Percentiles rank a stretch among this genome's conserved stretches.
Evolutionary conservation across 2,888 invertebrate species (phyloP).

Genomic region (Exephanes ischioxanthus): DNA sequence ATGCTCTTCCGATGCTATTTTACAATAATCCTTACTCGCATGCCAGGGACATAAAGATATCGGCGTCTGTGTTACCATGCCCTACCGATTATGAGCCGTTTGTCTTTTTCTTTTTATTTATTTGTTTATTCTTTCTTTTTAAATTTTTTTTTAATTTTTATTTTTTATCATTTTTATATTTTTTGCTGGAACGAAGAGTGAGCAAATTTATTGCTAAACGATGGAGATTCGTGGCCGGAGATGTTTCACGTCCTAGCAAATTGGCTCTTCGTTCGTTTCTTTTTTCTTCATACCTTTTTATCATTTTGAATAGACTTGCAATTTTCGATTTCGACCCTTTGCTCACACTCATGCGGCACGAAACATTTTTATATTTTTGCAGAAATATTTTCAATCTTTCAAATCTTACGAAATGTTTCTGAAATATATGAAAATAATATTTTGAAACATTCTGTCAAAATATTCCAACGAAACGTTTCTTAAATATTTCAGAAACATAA

Average conservation of each 20-base stretch:
- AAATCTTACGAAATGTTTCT: too few relatives aligned
- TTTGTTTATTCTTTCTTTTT: constrained; percentile 1
- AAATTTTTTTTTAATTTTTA: background rate
- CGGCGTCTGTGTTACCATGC: constrained; percentile 51
- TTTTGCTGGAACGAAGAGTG: constrained; percentile 60
- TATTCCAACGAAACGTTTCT: too few relatives aligned
- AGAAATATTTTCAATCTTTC: too few relatives aligned
- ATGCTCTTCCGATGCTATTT: constrained; percentile 77
- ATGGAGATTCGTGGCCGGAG: constrained; percentile 64
- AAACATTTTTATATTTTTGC: too few relatives aligned
- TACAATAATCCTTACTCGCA: constrained; percentile 74
- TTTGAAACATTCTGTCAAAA: too few relatives aligned
- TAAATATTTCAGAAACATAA: too few relatives aligned
- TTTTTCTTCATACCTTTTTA: constrained; percentile 26
- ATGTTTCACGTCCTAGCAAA: constrained; percentile 69
- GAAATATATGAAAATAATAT: too few relatives aligned
- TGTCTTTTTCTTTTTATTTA: constrained; percentile 20
- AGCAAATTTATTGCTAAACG: constrained; percentile 75
- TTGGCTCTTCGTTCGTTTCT: constrained; percentile 55
- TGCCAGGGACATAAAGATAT: constrained; percentile 72
- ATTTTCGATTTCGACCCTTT: constrained; percentile 59
- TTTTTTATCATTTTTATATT: constrained; percentile 1
- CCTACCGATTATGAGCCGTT: constrained; percentile 43
- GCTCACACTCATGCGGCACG: constrained; percentile 39
- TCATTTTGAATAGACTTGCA: constrained; percentile 57